Conservation (phyloP, 1,140 invertebrate species). For the Drosophila arizonae region DNA sequence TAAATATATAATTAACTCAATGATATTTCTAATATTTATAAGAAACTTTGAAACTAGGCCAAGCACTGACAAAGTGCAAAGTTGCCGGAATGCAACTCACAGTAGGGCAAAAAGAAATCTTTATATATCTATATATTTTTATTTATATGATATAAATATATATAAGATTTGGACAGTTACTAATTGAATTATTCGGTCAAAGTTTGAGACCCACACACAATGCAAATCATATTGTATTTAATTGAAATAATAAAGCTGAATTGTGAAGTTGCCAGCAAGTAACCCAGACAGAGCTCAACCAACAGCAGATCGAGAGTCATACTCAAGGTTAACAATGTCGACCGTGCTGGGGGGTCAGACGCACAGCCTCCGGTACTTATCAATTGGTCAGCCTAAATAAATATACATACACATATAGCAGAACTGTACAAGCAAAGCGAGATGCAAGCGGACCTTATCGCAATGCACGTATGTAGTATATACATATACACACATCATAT, state of each 20-base stretch:
- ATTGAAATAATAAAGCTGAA: constrained; percentile 76
- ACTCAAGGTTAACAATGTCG: constrained; percentile 71
- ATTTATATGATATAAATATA: background rate
- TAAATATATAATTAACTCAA: no score
- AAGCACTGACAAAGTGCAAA: no score
- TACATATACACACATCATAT: constrained; percentile 3
- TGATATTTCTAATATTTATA: no score
- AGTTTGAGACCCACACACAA: constrained; percentile 67
- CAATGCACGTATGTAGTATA: constrained; percentile 9
- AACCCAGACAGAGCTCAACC: background rate
- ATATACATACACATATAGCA: constrained; percentile 47
- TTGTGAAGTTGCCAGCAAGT: constrained; percentile 61
- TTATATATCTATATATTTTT: constrained; percentile 2
- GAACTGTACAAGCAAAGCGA: constrained; percentile 22
- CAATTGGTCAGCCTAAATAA: constrained; percentile 57
- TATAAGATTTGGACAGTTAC: constrained; percentile 38
- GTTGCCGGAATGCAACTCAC: no score
- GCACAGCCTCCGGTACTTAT: constrained; percentile 53
- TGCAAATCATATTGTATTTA: constrained; percentile 80
- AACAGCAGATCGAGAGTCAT: constrained; percentile 45
- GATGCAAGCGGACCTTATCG: constrained; percentile 55
- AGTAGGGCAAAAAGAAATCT: background rate
- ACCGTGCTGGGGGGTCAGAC: background rate
- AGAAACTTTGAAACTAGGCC: no score
- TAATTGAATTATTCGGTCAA: constrained; percentile 74